Evolutionary conservation across 2,113 vertebrate species (phyloP), one percentile per base, ranked within the genome.

Genomic region (Crotalus tigris): DNA sequence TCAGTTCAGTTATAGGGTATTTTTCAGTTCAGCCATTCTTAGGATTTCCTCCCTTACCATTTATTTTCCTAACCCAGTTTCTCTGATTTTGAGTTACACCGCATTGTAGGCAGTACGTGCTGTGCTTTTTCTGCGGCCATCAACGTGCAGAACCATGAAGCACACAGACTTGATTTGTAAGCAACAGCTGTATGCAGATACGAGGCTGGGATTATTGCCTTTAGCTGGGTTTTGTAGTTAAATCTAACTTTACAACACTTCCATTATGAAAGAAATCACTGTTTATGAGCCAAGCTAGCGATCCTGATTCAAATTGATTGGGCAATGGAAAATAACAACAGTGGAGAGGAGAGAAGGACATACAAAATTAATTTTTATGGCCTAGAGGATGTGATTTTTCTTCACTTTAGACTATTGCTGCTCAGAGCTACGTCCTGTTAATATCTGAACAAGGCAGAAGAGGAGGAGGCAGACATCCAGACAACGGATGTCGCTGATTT

Each of bases 171-270:
- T 54, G 33, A 7, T 23, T 90, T 33, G 54, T 61, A n/a, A 92
- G 54, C 69, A 88, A 26, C 75, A 85, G 44, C n/a, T 61, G 3
- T 24, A 44, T 59, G 55, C 39, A 87, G 89, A 90, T 89, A 39
- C 13, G 46, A 64, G 88, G 61, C 92, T 4, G 44, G 59, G 93
- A 87, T 91, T 26, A 57, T 3, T 88, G 44, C 61, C 49, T 89
- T 11, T 7, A 86, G 17, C 88, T 75, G 51, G 24, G 92, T 94
- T 81, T 93, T 94, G 55, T 64, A 92, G 92, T 93, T 92, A 94
- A 91, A 90, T 95, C 10, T 58, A 26, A n/a, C 86, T 12, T 93
- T n/a, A 92, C 39, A 81, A 95, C 93, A 55, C 46, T 5, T 29
- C 44, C 26, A 57, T 90, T 94, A 39, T 93, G 7, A 93, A 95